phyloP scores from a whole-genome alignment of 2,888 invertebrate species.

The Clanis bilineata region DNA sequence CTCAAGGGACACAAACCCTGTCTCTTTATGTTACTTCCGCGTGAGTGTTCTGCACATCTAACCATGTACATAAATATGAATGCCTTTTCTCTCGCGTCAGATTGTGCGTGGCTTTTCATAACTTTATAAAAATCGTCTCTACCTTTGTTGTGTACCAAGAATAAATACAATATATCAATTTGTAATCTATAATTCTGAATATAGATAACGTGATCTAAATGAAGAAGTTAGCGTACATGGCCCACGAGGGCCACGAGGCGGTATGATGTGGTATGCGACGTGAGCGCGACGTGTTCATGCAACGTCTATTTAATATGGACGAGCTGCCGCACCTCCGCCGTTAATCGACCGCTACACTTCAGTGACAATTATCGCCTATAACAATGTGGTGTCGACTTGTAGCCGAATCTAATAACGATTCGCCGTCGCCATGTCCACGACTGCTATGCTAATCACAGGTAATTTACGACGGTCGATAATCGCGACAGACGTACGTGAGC shows the following conservation, averaged over 20 bases:
- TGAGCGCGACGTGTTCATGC: slow-evolving; percentile 41
- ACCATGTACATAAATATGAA: slow-evolving; percentile 7
- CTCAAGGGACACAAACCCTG: slow-evolving; percentile 63
- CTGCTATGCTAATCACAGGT: slow-evolving; percentile 75
- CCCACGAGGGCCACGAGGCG: slow-evolving; percentile 18
- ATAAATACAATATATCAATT: background rate
- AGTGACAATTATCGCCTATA: slow-evolving; percentile 76
- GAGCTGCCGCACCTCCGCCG: slow-evolving; percentile 56
- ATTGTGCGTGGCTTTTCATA: background rate
- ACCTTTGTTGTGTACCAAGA: background rate
- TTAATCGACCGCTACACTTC: slow-evolving; percentile 77
- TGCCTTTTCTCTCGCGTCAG: background rate
- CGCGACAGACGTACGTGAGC: slow-evolving; percentile 76
- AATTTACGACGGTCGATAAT: slow-evolving; percentile 78
- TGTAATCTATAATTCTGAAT: slow-evolving; percentile 11
- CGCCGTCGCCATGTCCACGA: slow-evolving; percentile 65
- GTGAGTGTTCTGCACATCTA: slow-evolving; percentile 38
- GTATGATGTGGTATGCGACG: slow-evolving; percentile 40
- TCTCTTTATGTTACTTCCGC: slow-evolving; percentile 68
- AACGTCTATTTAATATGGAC: slow-evolving; percentile 59
- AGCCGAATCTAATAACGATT: slow-evolving; percentile 72
- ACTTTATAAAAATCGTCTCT: background rate
- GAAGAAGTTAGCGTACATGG: slow-evolving; percentile 20
- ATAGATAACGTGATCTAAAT: slow-evolving; percentile 17
- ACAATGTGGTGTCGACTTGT: slow-evolving; percentile 64